Base-by-base conservation (phyloP, 2,888 invertebrate species). In the Hydropsyche betteni region DNA sequence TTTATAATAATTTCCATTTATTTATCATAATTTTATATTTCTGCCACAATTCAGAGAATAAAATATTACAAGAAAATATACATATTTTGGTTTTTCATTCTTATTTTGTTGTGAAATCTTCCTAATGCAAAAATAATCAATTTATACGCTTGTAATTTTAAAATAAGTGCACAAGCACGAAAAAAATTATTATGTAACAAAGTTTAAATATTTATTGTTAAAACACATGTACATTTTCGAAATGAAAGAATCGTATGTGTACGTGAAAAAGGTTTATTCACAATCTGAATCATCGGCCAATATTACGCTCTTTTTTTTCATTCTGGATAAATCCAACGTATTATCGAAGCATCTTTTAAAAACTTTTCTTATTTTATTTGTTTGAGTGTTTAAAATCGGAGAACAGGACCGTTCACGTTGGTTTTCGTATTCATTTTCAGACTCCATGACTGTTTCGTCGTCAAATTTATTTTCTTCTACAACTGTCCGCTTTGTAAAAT, bases 211-310 rank as follows among this genome's bases (percentile, higher is more conserved):
- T 24, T 24, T 24, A 24, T 24, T 24, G 24, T 24, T 24, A 24
- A 24, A 24, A 24, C 24, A 24, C 24, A 24, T 24, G 24, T 24
- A 24, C 24, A 24, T 24, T 24, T 24, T 24, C 2, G 2, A 24
- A 24, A 2, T 2, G 24, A 24, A 24, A 2, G 2, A 24, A 24
- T 24, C 24, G 2, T 24, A 24, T 24, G 24, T 24, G 24, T 24
- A 24, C 2, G 2, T 24, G 24, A 24, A n/a, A n/a, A n/a, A 24
- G 36, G 1, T 8, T 24, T 50, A 36, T 16, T 90, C 90, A 82
- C 90, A 89, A 81, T 94, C 94, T 0, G 93, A 93, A 82, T 93
- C 91, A 76, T 90, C 90, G n/a, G 91, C 93, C 80, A 92, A 86
- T 58, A 93, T 85, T 69, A 85, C 85, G 33, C 50, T 10, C 50